Percentiles rank a stretch among this genome's conserved stretches.
Evolutionary conservation across 1,140 invertebrate species (phyloP).

Genomic region (Drosophila sechellia): DNA sequence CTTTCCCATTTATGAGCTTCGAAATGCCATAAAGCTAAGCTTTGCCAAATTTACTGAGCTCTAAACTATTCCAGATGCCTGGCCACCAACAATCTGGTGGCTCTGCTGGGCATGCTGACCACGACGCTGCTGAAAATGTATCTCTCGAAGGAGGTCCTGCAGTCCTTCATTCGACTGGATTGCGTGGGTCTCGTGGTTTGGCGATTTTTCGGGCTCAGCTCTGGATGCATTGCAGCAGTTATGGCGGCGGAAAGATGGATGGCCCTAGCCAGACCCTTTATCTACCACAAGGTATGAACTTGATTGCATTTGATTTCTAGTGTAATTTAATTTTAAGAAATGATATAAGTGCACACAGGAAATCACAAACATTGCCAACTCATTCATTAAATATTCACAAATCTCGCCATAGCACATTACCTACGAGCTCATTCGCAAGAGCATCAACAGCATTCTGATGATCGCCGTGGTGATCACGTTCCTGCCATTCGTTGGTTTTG

Average conservation of each 20-base stretch:
- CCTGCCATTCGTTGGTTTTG: conserved; percentile 91
- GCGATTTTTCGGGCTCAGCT: conserved; percentile 92
- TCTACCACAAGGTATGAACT: conserved; percentile 91
- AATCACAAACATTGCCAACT: neutral
- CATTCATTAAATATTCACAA: neutral
- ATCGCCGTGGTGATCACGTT: conserved; percentile 89
- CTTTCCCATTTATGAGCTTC: conserved; percentile 53
- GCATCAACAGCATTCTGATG: conserved; percentile 89
- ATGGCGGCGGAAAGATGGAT: conserved; percentile 95
- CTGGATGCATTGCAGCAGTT: conserved; percentile 93
- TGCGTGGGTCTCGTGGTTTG: conserved; percentile 90
- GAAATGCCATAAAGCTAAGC: conserved; percentile 4
- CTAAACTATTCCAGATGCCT: conserved; percentile 86
- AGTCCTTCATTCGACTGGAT: conserved; percentile 84
- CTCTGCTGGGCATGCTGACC: conserved; percentile 89
- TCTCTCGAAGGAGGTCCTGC: conserved; percentile 73
- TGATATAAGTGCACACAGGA: neutral
- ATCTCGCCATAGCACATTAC: conserved; percentile 89
- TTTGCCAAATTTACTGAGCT: conserved; percentile 43
- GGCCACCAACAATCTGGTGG: conserved; percentile 91
- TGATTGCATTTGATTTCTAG: no score
- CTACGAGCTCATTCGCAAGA: conserved; percentile 89
- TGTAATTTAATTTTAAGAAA: neutral
- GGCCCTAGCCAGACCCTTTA: conserved; percentile 93
- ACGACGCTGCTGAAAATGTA: conserved; percentile 85